These are phyloP conservation scores for Ligdia adustata DNA, from an alignment of 2,888 invertebrate species.

Conservation along the genomic window DNA sequence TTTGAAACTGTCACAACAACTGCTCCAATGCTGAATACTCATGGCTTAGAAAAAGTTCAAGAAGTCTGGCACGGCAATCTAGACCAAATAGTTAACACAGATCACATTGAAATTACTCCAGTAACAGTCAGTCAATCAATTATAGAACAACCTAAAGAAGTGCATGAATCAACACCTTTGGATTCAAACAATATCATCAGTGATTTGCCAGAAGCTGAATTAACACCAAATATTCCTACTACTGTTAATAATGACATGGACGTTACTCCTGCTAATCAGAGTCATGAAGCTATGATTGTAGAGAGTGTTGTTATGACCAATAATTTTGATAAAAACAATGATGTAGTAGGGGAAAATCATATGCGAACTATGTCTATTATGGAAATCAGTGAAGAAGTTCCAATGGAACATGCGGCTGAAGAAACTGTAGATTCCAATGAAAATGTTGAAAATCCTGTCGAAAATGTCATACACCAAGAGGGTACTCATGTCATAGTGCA, in stretches of 20 bases:
- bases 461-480: constrained; percentile 12
- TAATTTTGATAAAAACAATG: constrained; percentile 2
- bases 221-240: constrained; percentile 37
- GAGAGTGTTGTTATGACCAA: constrained; percentile 8
- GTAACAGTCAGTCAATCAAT: constrained; percentile 40
- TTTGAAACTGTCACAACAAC: constrained; percentile 70
- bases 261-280: neutral
- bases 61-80: constrained; percentile 61
- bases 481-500: too few species aligned
- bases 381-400: constrained; percentile 10
- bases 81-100: constrained; percentile 44
- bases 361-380: constrained; percentile 1
- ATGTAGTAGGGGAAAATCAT: constrained; percentile 2
- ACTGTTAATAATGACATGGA: constrained; percentile 8
- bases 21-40: constrained; percentile 76
- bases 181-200: constrained; percentile 37
- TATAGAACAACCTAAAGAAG: constrained; percentile 33
- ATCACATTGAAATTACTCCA: constrained; percentile 42
- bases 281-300: constrained; percentile 14
- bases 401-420: constrained; percentile 22
- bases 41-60: constrained; percentile 56
- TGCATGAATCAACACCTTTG: constrained; percentile 31
- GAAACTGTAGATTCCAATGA: constrained; percentile 19
- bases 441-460: constrained; percentile 7
- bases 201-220: constrained; percentile 52